phyloP scores from a whole-genome alignment of 2,888 invertebrate genomes.

The Allophyes oxyacanthae region DNA sequence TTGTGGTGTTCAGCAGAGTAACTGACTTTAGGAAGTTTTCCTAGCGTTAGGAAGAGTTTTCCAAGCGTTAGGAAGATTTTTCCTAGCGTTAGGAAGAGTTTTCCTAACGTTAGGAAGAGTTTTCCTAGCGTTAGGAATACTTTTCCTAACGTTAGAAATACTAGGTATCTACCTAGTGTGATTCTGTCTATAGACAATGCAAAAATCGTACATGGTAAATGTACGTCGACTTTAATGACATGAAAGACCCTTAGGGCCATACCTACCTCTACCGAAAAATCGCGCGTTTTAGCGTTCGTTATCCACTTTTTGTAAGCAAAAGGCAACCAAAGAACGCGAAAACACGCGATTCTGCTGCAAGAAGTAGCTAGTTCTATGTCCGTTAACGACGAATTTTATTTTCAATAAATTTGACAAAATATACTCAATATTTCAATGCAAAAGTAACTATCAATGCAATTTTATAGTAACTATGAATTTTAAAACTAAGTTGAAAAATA shows the following conservation, averaged over 20 bases:
- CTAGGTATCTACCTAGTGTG: too few species aligned
- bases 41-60: not conserved
- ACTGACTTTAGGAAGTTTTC: not conserved
- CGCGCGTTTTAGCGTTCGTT: too few species aligned
- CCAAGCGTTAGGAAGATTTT: not conserved
- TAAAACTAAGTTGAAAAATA: too few species aligned
- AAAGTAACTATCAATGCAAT: conserved; percentile 16
- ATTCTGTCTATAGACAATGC: conserved; percentile 10
- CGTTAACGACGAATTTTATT: too few species aligned
- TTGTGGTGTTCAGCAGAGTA: conserved; percentile 60
- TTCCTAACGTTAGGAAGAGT: not conserved
- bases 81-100: not conserved
- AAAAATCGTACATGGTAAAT: conserved; percentile 2
- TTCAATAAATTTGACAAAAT: not conserved
- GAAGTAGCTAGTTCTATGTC: too few species aligned
- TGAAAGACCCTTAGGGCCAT: not conserved
- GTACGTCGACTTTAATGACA: not conserved
- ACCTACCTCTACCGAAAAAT: too few species aligned
- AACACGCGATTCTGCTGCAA: too few species aligned
- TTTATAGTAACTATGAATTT: not conserved
- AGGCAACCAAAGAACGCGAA: too few species aligned
- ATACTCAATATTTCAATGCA: conserved; percentile 17
- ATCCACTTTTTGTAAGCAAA: too few species aligned
- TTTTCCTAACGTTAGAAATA: not conserved
- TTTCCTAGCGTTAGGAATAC: not conserved